Evolutionary conservation across 37 sponge, comb jelly and placozoan genomes (phyloP), one percentile per base, ranked within the genome.

Genomic region (Tethya wilhelma): DNA sequence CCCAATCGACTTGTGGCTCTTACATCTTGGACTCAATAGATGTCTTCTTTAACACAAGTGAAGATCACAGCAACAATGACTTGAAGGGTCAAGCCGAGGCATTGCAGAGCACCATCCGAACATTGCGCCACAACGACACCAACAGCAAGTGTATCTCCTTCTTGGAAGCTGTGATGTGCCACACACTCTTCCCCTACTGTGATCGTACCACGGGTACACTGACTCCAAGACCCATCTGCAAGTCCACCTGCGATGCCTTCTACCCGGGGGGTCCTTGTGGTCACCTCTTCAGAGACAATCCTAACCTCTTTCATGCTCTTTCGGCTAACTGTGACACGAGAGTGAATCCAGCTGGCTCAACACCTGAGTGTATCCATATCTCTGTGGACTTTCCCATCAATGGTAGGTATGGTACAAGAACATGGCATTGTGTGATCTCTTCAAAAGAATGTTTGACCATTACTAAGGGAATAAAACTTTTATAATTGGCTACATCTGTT

Each of bases 321-420:
- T n/a, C n/a, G n/a, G n/a, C 29, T 19, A 59, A 46, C 25, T 81
- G 82, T 38, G 73, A 81, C 41, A 26, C 17, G 40, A 42, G 64
- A 4, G 37, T 1, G 1, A 0, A 31, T 26, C 62, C 59, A 3
- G 82, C 49, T 25, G 84, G 84, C 5, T 32, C 56, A 1, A 29
- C 0, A 0, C 84, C 84, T 0, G 84, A 84, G 60, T 84, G 84
- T 33, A 75, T 75, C 4, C 59, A 65, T 32, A 19, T 84, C 20
- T 30, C 49, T 31, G 19, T 60, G n/a, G 67, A 79, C 7, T 45
- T 36, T 32, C 44, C 68, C 2, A 26, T 30, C 19, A 66, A 14
- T 4, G 57, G 57, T 64, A 60, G 28, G 63, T 6, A 60, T 26
- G 14, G 14, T 19, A 49, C 53, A 49, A 14, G 9, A 49, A 49